phyloP scores from a whole-genome alignment of 2,888 invertebrate genomes.

The Epistrophe eligans region DNA sequence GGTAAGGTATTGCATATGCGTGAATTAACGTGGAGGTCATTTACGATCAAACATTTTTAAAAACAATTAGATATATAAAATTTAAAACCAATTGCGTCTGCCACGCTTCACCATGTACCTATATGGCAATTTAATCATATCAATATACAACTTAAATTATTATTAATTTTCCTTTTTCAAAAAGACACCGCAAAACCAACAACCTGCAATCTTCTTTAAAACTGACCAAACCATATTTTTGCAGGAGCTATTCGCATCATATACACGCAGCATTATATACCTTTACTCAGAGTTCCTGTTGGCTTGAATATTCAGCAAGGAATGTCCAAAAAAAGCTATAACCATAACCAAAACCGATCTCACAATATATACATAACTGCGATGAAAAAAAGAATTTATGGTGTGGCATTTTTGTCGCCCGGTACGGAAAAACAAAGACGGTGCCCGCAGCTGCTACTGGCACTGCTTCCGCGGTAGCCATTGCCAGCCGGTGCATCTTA shows the following conservation, averaged over 20 bases:
- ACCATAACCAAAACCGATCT: constrained; percentile 26
- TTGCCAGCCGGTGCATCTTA: constrained; percentile 47
- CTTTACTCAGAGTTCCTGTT: constrained; percentile 5
- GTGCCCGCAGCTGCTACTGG: constrained; percentile 37
- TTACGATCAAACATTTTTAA: too few relatives aligned
- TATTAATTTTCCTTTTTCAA: too few relatives aligned
- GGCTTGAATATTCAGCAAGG: neutral
- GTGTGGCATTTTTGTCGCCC: constrained; percentile 66
- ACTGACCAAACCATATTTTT: neutral
- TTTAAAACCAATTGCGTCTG: too few relatives aligned
- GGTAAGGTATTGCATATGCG: too few relatives aligned
- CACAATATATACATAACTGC: constrained; percentile 35
- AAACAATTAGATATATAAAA: too few relatives aligned
- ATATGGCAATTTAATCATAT: too few relatives aligned
- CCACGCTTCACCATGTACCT: too few relatives aligned
- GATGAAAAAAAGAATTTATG: constrained; percentile 63
- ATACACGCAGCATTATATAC: neutral
- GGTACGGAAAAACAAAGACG: constrained; percentile 7
- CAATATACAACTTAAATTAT: too few relatives aligned
- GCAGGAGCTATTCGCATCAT: neutral
- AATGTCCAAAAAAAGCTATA: constrained; percentile 29
- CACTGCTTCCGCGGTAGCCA: constrained; percentile 38
- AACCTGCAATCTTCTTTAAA: neutral
- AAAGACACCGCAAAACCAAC: neutral
- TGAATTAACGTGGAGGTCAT: too few relatives aligned